Conservation (phyloP, 37 sponge, comb jelly and placozoan genomes). For the Dysidea cf. avara region DNA sequence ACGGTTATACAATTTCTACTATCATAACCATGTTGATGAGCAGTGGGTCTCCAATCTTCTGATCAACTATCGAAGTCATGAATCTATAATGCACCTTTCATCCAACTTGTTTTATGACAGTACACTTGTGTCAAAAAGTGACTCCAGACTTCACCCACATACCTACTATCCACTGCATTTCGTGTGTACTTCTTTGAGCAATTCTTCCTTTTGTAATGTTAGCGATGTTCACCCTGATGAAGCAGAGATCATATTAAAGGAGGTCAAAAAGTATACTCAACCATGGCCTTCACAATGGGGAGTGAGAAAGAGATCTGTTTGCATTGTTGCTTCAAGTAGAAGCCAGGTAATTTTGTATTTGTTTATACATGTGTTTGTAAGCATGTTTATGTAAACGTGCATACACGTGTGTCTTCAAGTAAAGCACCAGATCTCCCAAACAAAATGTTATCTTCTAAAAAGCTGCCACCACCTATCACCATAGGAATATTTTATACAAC, state of each 20-base stretch:
- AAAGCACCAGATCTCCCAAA: too few species aligned
- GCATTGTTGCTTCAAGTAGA: slow-evolving; percentile 44
- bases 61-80: slow-evolving; percentile 67
- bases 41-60: slow-evolving; percentile 11
- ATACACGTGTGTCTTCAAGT: too few species aligned
- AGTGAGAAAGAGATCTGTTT: slow-evolving; percentile 12
- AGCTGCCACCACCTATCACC: too few species aligned
- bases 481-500: too few species aligned
- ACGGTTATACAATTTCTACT: slow-evolving; percentile 20
- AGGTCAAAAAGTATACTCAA: slow-evolving; percentile 12
- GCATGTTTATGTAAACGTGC: too few species aligned
- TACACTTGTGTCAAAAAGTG: slow-evolving; percentile 4
- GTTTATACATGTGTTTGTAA: too few species aligned
- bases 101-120: slow-evolving; percentile 48
- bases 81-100: slow-evolving; percentile 32
- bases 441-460: too few species aligned
- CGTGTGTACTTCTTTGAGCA: slow-evolving; percentile 38
- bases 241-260: slow-evolving; percentile 12
- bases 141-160: slow-evolving; percentile 26
- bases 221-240: slow-evolving; percentile 34
- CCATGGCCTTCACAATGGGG: slow-evolving; percentile 50
- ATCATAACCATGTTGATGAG: not conserved
- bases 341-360: slow-evolving; percentile 23
- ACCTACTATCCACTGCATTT: slow-evolving; percentile 37
- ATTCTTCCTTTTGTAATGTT: not conserved